Evolutionary conservation across 2,113 vertebrate genomes (phyloP).

Genomic region (Gymnogyps californianus): DNA sequence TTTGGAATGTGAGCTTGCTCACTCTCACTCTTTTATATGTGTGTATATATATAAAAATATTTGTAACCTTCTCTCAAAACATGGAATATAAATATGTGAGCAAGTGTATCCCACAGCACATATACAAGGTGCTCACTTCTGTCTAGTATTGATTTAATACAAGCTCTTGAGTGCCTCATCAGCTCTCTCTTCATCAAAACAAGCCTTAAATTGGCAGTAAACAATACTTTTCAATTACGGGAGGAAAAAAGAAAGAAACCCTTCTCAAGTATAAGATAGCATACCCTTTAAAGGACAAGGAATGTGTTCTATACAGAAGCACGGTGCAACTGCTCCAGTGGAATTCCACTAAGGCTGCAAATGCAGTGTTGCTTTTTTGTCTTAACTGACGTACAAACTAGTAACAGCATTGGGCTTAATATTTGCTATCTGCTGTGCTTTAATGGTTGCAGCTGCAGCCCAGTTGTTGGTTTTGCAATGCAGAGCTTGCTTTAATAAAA

Average conservation of each 20-base stretch:
- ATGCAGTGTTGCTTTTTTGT: background rate
- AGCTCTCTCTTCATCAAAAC: slow-evolving; percentile 23
- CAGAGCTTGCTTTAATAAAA: background rate
- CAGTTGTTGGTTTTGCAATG: background rate
- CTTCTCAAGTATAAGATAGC: slow-evolving; percentile 38
- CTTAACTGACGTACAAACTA: background rate
- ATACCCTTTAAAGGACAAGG: slow-evolving; percentile 74
- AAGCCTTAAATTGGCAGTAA: slow-evolving; percentile 34
- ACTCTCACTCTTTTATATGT: background rate
- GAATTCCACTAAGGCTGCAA: slow-evolving; percentile 52
- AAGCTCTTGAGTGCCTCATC: slow-evolving; percentile 45
- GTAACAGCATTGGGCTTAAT: background rate
- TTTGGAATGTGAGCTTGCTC: slow-evolving; percentile 36
- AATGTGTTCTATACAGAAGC: slow-evolving; percentile 58
- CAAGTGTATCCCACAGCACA: background rate
- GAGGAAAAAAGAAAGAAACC: slow-evolving; percentile 34
- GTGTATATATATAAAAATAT: slow-evolving; percentile 43
- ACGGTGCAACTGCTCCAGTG: slow-evolving; percentile 10
- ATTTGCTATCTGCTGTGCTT: background rate
- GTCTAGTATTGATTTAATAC: slow-evolving; percentile 28
- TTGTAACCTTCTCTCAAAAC: slow-evolving; percentile 53
- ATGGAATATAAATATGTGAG: slow-evolving; percentile 7
- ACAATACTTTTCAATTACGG: slow-evolving; percentile 38
- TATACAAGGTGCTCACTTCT: slow-evolving; percentile 30
- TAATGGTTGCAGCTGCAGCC: background rate